Evolutionary conservation across 2,888 invertebrate species (phyloP).

Genomic region (Miltochrista miniata): DNA sequence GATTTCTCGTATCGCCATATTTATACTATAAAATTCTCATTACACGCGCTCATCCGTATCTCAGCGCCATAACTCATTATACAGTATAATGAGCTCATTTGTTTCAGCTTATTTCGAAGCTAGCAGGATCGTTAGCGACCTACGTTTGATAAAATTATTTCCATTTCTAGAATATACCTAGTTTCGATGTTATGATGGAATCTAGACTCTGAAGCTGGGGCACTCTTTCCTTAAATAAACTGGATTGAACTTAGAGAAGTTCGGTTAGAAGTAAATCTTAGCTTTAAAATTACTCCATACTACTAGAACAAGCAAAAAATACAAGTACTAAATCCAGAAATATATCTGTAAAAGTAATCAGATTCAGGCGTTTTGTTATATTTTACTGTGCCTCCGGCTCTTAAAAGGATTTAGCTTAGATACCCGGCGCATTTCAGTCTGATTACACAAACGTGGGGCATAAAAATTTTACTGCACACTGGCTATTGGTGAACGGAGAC

Average conservation of each 20-base stretch:
- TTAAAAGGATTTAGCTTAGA: constrained; percentile 64
- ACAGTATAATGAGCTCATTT: constrained; percentile 29
- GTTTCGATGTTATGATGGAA: too few species aligned
- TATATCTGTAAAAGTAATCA: constrained; percentile 44
- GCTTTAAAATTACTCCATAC: not conserved
- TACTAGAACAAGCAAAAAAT: not conserved
- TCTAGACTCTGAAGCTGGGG: too few species aligned
- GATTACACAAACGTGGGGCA: constrained; percentile 74
- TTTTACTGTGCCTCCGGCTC: constrained; percentile 52
- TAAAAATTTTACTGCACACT: constrained; percentile 63
- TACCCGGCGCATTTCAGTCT: constrained; percentile 68
- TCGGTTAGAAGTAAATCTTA: not conserved
- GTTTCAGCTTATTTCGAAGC: constrained; percentile 14
- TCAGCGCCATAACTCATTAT: constrained; percentile 28
- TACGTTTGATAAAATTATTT: too few species aligned
- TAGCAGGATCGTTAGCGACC: too few species aligned
- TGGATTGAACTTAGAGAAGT: too few species aligned
- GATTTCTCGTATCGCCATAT: not conserved
- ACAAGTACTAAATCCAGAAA: constrained; percentile 24
- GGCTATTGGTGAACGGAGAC: constrained; percentile 44
- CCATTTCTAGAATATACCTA: too few species aligned
- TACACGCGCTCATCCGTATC: constrained; percentile 13
- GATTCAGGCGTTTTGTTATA: constrained; percentile 34
- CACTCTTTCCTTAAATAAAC: too few species aligned
- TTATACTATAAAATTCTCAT: constrained; percentile 10